Conservation (phyloP, 2,797 vertebrate genomes). For the Phylloscopus collybita region DNA sequence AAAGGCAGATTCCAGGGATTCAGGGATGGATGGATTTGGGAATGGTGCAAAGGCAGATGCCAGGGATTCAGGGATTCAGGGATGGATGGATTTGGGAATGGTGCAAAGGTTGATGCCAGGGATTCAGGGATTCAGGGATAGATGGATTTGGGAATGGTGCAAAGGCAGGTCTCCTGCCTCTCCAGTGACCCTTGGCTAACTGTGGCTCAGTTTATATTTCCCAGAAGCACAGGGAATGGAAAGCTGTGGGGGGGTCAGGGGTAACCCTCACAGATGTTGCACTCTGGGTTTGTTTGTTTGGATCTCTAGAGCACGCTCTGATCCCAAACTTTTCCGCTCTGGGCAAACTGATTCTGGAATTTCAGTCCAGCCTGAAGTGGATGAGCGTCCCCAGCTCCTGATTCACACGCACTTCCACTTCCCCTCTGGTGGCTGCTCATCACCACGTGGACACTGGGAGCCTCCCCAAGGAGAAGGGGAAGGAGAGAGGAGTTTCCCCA, state of each 20-base stretch:
- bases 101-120: too few relatives aligned
- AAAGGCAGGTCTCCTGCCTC: not conserved
- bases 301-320: not conserved
- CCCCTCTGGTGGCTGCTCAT: not conserved
- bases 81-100: too few relatives aligned
- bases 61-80: not conserved
- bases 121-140: not conserved
- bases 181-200: not conserved
- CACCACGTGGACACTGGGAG: fast-evolving
- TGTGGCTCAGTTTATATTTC: not conserved
- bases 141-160: not conserved
- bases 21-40: not conserved
- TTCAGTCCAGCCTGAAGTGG: not conserved
- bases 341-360: not conserved
- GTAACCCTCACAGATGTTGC: not conserved
- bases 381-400: not conserved
- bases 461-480: not conserved
- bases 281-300: conserved; percentile 27
- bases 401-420: not conserved
- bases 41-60: not conserved
- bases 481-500: not conserved
- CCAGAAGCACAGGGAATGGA: not conserved
- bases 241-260: not conserved
- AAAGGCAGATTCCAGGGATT: not conserved
- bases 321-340: not conserved